phyloP scores from a whole-genome alignment of 2,797 vertebrate species.

The Psittacula echo region DNA sequence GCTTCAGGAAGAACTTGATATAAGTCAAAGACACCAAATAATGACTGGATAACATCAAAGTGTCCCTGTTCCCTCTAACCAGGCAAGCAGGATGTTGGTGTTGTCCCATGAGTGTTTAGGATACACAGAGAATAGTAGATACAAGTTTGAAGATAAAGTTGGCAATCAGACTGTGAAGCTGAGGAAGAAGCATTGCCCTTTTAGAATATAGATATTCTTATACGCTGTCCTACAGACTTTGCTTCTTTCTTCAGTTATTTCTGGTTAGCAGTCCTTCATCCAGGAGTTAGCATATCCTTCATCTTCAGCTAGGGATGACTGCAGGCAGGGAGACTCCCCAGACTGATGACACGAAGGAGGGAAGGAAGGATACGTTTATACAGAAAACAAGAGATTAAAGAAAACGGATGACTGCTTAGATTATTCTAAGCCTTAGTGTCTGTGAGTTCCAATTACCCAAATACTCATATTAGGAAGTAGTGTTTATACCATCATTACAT shows the following conservation, averaged over 20 bases:
- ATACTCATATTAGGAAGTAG: neutral
- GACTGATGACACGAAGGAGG: neutral
- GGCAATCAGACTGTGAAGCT: neutral
- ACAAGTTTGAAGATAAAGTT: neutral
- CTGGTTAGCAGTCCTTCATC: neutral
- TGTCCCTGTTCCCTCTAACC: neutral
- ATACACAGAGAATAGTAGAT: neutral
- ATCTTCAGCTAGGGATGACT: neutral
- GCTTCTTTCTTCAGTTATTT: neutral
- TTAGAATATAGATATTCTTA: neutral
- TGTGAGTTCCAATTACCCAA: neutral
- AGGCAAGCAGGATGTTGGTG: neutral
- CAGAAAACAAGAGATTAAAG: neutral
- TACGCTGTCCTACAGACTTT: neutral
- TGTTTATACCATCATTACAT: neutral
- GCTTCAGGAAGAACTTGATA: neutral
- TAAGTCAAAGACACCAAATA: neutral
- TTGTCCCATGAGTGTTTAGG: neutral
- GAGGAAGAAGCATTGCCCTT: neutral
- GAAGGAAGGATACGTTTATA: neutral
- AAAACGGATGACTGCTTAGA: neutral
- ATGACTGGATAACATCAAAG: neutral
- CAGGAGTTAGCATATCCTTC: neutral
- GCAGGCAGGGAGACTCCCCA: neutral
- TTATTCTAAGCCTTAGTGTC: neutral